A percentile compares a stretch with the other conserved stretches of the same genome.
These are phyloP conservation scores for Drosophila ambigua DNA, from an alignment of 1,140 invertebrate species.

Conservation along the genomic window DNA sequence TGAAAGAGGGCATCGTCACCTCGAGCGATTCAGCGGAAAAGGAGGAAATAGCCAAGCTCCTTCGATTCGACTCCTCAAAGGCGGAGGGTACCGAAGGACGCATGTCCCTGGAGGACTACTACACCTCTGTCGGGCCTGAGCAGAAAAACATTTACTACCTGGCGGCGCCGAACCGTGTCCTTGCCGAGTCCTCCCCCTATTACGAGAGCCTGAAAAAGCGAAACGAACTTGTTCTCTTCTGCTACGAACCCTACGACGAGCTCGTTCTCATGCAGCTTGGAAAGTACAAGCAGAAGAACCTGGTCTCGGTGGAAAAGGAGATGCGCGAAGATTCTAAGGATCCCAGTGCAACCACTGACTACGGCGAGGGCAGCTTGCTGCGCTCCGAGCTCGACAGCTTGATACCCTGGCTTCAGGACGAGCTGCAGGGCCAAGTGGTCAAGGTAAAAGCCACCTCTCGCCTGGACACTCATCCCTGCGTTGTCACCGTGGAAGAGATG, in stretches of 20 bases:
- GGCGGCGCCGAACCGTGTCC: slow-evolving; percentile 94
- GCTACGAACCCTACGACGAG: slow-evolving; percentile 98
- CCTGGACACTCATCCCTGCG: slow-evolving; percentile 95
- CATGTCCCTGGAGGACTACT: slow-evolving; percentile 94
- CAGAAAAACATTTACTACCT: slow-evolving; percentile 97
- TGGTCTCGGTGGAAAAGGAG: slow-evolving; percentile 97
- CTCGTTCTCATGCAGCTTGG: slow-evolving; percentile 95
- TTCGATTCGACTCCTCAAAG: slow-evolving; percentile 96
- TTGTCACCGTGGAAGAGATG: slow-evolving; percentile 98
- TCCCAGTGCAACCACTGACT: slow-evolving; percentile 86
- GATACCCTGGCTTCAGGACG: slow-evolving; percentile 90
- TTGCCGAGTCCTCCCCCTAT: slow-evolving; percentile 97
- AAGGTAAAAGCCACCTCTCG: slow-evolving; percentile 92
- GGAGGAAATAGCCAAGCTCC: slow-evolving; percentile 95
- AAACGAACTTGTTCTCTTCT: slow-evolving; percentile 96
- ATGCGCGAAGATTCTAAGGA: slow-evolving; percentile 88
- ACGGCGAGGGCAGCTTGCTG: slow-evolving; percentile 87
- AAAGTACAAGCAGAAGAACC: slow-evolving; percentile 91
- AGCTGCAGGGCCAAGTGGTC: slow-evolving; percentile 91
- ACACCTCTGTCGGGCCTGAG: slow-evolving; percentile 89
- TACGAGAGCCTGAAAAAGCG: slow-evolving; percentile 95
- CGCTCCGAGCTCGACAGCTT: slow-evolving; percentile 90
- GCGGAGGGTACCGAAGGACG: slow-evolving; percentile 87
- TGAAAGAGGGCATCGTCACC: slow-evolving; percentile 97
- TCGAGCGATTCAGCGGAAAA: slow-evolving; percentile 91